phyloP scores from a whole-genome alignment of 2,888 invertebrate genomes.

The Patella caerulea region DNA sequence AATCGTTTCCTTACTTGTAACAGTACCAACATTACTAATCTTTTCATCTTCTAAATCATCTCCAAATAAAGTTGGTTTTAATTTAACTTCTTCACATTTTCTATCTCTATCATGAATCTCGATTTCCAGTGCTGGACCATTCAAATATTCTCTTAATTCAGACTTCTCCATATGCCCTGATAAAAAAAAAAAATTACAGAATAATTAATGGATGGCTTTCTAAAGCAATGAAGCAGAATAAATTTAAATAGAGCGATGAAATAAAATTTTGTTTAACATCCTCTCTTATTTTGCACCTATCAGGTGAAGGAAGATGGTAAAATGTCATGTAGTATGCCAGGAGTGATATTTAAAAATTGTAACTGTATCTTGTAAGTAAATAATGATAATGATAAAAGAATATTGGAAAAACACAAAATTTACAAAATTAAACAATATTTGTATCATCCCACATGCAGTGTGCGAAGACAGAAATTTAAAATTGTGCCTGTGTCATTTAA shows the following conservation, averaged over 20 bases:
- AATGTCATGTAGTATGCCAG: no score
- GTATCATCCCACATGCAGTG: constrained; percentile 63
- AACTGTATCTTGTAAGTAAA: no score
- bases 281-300: no score
- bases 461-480: no score
- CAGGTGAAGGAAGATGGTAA: no score
- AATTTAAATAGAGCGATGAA: no score
- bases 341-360: no score
- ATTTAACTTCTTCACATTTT: constrained; percentile 54
- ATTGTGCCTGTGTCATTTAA: no score
- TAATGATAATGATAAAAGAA: no score
- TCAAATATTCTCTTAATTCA: constrained; percentile 65
- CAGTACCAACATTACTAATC: constrained; percentile 70
- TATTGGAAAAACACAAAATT: neutral
- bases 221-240: no score
- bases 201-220: no score
- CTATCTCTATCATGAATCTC: constrained; percentile 70
- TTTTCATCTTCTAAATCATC: constrained; percentile 71
- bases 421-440: constrained; percentile 68
- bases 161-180: constrained; percentile 62
- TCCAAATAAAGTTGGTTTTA: constrained; percentile 67
- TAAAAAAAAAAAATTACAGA: neutral
- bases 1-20: constrained; percentile 59
- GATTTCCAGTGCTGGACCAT: constrained; percentile 66
- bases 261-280: no score